A percentile compares a stretch with the other conserved stretches of the same genome.
These are phyloP conservation scores for Cantharis lateralis DNA, from an alignment of 2,888 invertebrate genomes.

Conservation along the genomic window DNA sequence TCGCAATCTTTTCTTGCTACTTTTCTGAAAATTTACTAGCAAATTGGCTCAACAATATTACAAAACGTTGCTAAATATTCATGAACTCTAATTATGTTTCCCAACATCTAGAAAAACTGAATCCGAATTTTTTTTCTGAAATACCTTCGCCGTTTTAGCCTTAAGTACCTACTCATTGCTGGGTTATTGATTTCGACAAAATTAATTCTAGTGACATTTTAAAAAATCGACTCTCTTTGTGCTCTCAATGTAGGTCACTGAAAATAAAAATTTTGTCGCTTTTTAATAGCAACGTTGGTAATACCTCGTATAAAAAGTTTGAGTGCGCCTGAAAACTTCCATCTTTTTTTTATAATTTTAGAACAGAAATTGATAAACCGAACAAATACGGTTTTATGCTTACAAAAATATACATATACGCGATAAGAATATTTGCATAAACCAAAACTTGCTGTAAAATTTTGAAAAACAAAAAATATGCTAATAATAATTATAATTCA, in stretches of 20 bases:
- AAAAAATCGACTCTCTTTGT: background rate
- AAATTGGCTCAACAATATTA: background rate
- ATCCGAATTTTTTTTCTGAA: background rate
- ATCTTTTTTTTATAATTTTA: background rate
- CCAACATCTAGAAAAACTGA: background rate
- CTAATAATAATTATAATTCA: background rate
- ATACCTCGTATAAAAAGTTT: background rate
- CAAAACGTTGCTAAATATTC: background rate
- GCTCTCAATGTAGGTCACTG: background rate
- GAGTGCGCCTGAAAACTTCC: background rate
- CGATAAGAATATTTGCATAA: background rate
- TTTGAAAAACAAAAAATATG: background rate
- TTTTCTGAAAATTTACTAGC: background rate
- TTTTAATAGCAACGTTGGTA: background rate
- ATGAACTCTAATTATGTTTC: background rate
- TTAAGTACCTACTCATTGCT: background rate
- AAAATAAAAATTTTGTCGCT: background rate
- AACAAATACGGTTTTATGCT: background rate
- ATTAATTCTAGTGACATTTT: background rate
- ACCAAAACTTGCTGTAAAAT: background rate
- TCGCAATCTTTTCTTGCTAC: slow-evolving; percentile 10
- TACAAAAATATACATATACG: background rate
- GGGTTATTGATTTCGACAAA: background rate
- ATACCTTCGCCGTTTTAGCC: background rate
- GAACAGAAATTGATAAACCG: background rate